These are phyloP conservation scores for Dermatemys mawii DNA, from an alignment of 2,113 vertebrate species.

Conservation along the genomic window DNA sequence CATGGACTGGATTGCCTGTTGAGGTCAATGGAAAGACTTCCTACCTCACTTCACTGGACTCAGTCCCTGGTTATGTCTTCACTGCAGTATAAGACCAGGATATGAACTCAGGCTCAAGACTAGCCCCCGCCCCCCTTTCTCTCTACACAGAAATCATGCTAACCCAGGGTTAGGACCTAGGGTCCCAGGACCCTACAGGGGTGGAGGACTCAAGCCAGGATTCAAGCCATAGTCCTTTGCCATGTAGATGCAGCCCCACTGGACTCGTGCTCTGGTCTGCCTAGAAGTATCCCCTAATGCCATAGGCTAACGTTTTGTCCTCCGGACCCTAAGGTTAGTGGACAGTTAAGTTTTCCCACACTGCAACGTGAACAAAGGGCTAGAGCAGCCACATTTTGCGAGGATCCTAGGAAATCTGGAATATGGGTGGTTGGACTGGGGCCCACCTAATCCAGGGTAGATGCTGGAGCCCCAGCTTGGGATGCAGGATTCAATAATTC, in stretches of 20 bases:
- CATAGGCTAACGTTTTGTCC: neutral
- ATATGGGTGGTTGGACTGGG: neutral
- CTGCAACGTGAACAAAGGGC: neutral
- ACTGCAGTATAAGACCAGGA: neutral
- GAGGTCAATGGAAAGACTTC: neutral
- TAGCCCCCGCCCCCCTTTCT: neutral
- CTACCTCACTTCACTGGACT: neutral
- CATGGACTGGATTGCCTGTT: neutral
- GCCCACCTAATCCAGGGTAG: neutral
- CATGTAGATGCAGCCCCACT: neutral
- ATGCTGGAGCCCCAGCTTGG: neutral
- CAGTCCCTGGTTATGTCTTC: neutral
- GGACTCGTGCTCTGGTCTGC: neutral
- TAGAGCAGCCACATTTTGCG: neutral
- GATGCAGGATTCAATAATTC: neutral
- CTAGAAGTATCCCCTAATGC: neutral
- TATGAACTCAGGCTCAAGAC: neutral
- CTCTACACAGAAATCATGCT: neutral
- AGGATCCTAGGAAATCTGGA: neutral
- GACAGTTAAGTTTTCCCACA: neutral
- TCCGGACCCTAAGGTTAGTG: neutral
- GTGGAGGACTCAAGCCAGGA: no score
- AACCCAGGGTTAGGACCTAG: neutral
- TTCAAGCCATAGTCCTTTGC: neutral
- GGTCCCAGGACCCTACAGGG: neutral